Evolutionary conservation across 2,888 invertebrate species (phyloP).

Genomic region (Watsonalla binaria): DNA sequence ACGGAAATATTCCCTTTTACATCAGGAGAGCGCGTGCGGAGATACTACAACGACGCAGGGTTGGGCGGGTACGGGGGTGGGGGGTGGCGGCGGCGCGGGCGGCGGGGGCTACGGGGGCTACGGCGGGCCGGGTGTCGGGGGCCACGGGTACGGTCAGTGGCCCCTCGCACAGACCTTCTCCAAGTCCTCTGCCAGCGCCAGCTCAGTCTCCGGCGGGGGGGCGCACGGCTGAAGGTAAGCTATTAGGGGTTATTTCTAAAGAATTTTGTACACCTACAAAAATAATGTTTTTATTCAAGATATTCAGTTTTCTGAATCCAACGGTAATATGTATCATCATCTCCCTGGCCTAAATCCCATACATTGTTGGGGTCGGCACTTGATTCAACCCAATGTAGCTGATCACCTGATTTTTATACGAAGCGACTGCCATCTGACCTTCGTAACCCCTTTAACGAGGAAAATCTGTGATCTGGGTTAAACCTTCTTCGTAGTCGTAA

Average conservation of each 20-base stretch:
- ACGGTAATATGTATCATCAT: too few relatives aligned
- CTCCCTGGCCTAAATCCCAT: too few relatives aligned
- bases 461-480: too few relatives aligned
- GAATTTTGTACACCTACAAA: too few relatives aligned
- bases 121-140: conserved; percentile 22
- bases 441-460: too few relatives aligned
- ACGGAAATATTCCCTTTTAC: not conserved
- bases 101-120: conserved; percentile 24
- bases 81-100: conserved; percentile 23
- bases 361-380: too few relatives aligned
- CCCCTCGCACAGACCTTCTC: conserved; percentile 43
- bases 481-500: too few relatives aligned
- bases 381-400: too few relatives aligned
- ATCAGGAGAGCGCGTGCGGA: conserved; percentile 31
- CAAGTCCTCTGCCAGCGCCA: conserved; percentile 52
- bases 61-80: conserved; percentile 30
- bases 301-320: too few relatives aligned
- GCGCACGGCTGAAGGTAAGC: conserved; percentile 12
- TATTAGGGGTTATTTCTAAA: too few relatives aligned
- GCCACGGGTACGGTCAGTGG: conserved; percentile 20
- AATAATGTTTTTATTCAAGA: not conserved
- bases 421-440: too few relatives aligned
- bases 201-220: conserved; percentile 38
- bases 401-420: too few relatives aligned
- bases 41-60: conserved; percentile 30